Evolutionary conservation across 2,888 invertebrate species (phyloP), one percentile per base, ranked within the genome.

Genomic region (Drosophila demipolita): DNA sequence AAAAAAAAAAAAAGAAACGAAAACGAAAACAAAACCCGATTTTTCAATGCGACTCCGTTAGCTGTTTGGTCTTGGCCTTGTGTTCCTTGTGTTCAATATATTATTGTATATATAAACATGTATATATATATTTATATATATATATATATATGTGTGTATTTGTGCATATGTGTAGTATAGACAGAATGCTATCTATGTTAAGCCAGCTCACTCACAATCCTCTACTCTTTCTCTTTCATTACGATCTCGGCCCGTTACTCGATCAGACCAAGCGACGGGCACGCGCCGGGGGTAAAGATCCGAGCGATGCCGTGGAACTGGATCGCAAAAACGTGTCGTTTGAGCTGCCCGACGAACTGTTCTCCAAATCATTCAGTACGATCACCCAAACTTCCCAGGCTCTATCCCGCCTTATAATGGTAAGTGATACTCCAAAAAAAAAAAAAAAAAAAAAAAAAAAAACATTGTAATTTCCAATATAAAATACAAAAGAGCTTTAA

Each of bases 301-400:
- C 86, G 11, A 94, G 93, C 73, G 94, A 94, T 69, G 93, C 93
- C 11, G 93, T 94, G 0, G 93, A 94, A 66, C 94, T 95, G 76
- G 93, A 94, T 73, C 92, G 94, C 57, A 91, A 78, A 35, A 93
- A 87, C 64, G 95, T 95, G 1, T 94, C 94, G 1, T 91, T 95
- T 68, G 95, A 95, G 29, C 90, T 95, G 62, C 95, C 95, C 2
- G 93, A 94, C 49, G 91, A 94, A 73, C 91, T 95, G 3, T 94
- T 95, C 76, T 95, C 94, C 33, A 94, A 94, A 33, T 94, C 95
- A 26, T 95, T 95, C 85, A 93, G 93, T 26, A 91, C 95, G 20
- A 90, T 95, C 20, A 95, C 95, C 23, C 94, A 94, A 79, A 85
- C 95, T 60, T 95, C 95, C 20, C 94, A 94, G 82, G 91, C 95